Evolutionary conservation across 2,113 vertebrate genomes (phyloP), one percentile per base, ranked within the genome.

Genomic region (Galemys pyrenaicus): DNA sequence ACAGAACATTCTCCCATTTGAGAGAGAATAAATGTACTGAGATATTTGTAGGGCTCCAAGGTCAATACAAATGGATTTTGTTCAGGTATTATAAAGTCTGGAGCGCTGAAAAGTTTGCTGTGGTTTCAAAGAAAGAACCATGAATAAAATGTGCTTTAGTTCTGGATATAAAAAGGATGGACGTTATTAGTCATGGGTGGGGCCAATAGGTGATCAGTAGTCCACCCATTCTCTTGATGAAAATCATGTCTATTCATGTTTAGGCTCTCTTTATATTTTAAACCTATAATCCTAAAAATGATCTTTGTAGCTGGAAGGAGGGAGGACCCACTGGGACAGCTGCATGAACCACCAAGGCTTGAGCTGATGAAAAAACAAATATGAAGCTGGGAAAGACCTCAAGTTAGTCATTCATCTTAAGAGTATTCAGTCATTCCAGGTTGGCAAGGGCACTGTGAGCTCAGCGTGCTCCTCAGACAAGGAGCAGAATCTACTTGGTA

Each of bases 71-170:
- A 58, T 39, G 44, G 35, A 85, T 73, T 91, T 86, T 86, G 56
- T 56, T 85, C 68, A 86, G 46, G 82, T 68, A 79, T 54, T 62
- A 64, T 62, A 91, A 92, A 77, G 70, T 85, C 68, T 88, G 87
- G 58, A 70, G 8, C 35, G 35, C 24, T 88, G 15, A 80, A 91
- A 85, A 86, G 30, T 86, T 75, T 41, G 37, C n/a, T 87, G 32
- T 92, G 51, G 81, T 79, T 96, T 95, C 0, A 1, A 96, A 68
- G 91, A 92, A 92, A 94, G 84, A 85, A 71, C 78, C n/a, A 26
- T 64, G 73, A 95, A 82, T 73, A 85, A 91, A 94, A 32, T 44
- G 26, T 65, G 62, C 19, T 32, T 87, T 32, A 73, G 39, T n/a
- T 7, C 22, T 37, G 19, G 58, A 89, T 89, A 70, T 92, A 71